phyloP scores from a whole-genome alignment of 64 coral and sea anemone species.

The Orbicella faveolata region DNA sequence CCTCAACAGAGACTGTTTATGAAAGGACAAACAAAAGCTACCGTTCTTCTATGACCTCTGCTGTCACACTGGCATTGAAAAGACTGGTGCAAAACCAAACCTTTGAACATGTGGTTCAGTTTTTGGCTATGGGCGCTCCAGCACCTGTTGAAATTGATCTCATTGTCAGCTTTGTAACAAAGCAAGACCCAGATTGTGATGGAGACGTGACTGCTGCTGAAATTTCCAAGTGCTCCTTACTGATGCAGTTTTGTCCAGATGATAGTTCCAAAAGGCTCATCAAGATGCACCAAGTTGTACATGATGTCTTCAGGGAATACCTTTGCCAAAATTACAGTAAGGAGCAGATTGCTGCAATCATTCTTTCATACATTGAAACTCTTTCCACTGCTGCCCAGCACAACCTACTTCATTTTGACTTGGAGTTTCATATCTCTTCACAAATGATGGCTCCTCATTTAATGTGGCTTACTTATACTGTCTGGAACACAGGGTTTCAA shows the following conservation, averaged over 20 bases:
- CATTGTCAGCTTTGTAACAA: neutral
- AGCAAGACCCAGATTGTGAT: neutral
- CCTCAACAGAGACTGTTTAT: neutral
- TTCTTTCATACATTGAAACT: neutral
- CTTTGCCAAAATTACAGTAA: neutral
- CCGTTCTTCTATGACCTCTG: neutral
- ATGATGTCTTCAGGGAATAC: neutral
- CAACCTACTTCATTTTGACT: neutral
- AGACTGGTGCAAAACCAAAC: neutral
- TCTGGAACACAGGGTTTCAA: no score
- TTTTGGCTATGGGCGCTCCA: neutral
- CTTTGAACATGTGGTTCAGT: neutral
- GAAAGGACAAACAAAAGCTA: neutral
- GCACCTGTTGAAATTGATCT: neutral
- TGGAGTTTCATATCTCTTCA: neutral
- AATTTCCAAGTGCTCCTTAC: constrained; percentile 8
- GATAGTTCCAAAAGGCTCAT: neutral
- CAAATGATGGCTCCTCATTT: constrained; percentile 4
- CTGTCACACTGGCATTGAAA: neutral
- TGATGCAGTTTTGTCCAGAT: neutral
- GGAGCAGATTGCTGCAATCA: neutral
- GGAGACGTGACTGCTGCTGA: neutral
- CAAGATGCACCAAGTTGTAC: neutral
- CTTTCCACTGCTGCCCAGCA: neutral
- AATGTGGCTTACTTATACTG: neutral